Evolutionary conservation across 2,888 invertebrate genomes (phyloP).

Genomic region (Dryococelus australis): DNA sequence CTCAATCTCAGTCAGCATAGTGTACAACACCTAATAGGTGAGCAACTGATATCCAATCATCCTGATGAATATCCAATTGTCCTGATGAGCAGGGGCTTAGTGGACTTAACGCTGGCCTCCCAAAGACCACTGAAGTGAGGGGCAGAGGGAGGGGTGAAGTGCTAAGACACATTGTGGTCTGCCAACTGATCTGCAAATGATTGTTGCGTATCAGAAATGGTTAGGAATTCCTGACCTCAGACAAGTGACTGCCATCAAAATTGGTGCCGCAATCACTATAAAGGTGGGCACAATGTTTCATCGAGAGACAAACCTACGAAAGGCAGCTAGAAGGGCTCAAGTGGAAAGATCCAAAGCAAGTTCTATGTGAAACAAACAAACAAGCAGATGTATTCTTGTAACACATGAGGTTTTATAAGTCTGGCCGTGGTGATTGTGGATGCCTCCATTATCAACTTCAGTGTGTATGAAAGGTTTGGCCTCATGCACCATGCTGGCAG

Average conservation of each 20-base stretch:
- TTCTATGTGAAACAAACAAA: not conserved
- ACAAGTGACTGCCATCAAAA: not conserved
- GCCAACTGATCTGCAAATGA: not conserved
- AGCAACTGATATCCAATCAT: not conserved
- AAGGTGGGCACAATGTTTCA: no score
- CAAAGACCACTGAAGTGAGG: not conserved
- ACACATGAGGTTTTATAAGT: not conserved
- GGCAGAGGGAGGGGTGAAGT: not conserved
- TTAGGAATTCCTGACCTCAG: not conserved
- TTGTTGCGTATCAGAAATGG: not conserved
- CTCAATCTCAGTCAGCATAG: not conserved
- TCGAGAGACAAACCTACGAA: no score
- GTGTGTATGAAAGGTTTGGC: not conserved
- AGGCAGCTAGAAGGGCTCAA: no score
- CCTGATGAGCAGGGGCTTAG: not conserved
- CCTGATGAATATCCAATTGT: not conserved
- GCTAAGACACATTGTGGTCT: not conserved
- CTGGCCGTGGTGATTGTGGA: not conserved
- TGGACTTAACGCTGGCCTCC: not conserved
- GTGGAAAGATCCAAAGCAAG: not conserved
- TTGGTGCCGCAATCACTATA: not conserved
- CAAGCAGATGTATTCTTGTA: not conserved
- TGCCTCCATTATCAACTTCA: not conserved
- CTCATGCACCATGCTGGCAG: not conserved
- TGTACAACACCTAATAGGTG: not conserved